These are phyloP conservation scores for Arnoldichthys spilopterus DNA, from an alignment of 2,797 vertebrate genomes.

Conservation along the genomic window DNA sequence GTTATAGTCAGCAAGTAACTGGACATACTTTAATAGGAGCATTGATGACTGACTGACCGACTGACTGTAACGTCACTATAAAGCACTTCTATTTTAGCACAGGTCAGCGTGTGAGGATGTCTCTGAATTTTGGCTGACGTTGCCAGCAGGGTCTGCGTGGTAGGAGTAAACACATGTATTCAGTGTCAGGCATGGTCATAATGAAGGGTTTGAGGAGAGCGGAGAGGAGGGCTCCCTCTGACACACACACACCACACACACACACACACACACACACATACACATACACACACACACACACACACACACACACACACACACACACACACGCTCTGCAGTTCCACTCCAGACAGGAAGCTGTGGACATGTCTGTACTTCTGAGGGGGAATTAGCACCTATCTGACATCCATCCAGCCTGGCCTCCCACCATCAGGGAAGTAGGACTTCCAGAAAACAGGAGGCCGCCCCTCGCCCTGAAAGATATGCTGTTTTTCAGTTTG, in stretches of 20 bases:
- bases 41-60: background rate
- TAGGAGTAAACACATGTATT: conserved; percentile 27
- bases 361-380: conserved; percentile 45
- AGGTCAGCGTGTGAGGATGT: conserved; percentile 1
- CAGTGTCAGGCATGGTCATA: conserved; percentile 27
- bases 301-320: background rate
- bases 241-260: background rate
- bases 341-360: conserved; percentile 47
- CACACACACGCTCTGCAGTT: conserved; percentile 13
- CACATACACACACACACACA: background rate
- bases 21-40: too few species aligned
- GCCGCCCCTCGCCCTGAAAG: conserved; percentile 32
- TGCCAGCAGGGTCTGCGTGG: background rate
- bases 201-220: conserved; percentile 30
- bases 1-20: background rate
- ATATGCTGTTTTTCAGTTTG: conserved; percentile 64
- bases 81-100: background rate
- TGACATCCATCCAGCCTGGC: conserved; percentile 50
- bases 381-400: conserved; percentile 50
- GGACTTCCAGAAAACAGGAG: conserved; percentile 50
- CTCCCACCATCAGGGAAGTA: conserved; percentile 51
- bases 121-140: conserved; percentile 6
- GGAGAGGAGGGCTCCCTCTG: conserved; percentile 4
- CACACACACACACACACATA: background rate
- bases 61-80: background rate